Conservation (phyloP, 2,797 vertebrate species). For the Lateolabrax maculatus region DNA sequence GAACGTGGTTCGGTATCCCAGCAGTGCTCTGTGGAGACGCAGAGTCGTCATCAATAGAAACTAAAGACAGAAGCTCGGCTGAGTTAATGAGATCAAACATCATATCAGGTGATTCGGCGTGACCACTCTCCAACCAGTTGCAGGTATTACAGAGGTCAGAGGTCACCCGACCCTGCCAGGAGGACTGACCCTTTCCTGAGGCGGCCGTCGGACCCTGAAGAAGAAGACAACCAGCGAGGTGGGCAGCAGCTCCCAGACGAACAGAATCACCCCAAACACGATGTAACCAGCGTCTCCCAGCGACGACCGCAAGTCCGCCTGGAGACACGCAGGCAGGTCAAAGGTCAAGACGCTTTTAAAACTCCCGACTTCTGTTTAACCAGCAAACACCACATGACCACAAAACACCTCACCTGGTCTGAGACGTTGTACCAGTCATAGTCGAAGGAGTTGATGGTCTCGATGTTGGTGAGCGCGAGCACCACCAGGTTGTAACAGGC, state of each 20-base stretch:
- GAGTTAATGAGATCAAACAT: background rate
- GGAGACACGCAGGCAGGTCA: constrained; percentile 25
- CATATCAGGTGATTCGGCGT: too few relatives aligned
- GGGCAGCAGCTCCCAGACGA: constrained; percentile 95
- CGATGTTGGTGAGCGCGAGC: constrained; percentile 87
- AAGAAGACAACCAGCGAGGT: constrained; percentile 94
- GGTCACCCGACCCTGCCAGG: constrained; percentile 14
- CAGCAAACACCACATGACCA: background rate
- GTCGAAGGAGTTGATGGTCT: constrained; percentile 91
- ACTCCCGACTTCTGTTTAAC: background rate
- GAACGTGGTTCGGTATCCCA: constrained; percentile 90
- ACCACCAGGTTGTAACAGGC: constrained; percentile 95
- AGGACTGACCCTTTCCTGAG: constrained; percentile 89
- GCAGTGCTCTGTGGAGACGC: constrained; percentile 70
- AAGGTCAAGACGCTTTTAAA: constrained; percentile 6
- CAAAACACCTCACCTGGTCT: constrained; percentile 87
- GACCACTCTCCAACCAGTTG: background rate
- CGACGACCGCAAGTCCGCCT: constrained; percentile 93
- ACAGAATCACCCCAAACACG: constrained; percentile 93
- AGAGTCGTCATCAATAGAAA: background rate
- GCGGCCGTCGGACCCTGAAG: constrained; percentile 92
- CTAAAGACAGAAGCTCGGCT: background rate
- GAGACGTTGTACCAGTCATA: constrained; percentile 98
- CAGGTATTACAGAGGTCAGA: background rate
- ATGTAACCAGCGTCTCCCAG: constrained; percentile 92